A percentile compares a stretch with the other conserved stretches of the same genome.
phyloP scores from a whole-genome alignment of 2,113 vertebrate species.

The Plestiodon gilberti region DNA sequence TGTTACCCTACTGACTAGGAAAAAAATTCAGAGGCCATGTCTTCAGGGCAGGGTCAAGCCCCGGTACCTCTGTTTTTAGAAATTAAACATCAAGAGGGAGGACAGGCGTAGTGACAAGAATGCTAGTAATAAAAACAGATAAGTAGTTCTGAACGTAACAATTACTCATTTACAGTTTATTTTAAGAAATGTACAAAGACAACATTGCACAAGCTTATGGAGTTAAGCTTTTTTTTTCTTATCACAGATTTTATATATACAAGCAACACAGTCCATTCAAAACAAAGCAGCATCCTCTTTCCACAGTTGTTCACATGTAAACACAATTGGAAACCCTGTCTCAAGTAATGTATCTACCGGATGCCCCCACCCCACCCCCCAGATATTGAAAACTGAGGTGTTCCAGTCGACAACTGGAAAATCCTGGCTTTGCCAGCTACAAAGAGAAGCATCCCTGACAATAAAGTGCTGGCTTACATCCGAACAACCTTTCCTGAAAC shows the following conservation, averaged over 20 bases:
- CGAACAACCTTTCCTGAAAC: not conserved
- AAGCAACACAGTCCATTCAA: conserved; percentile 64
- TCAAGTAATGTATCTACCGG: not conserved
- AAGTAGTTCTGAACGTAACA: accelerated
- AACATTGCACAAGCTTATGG: conserved; percentile 41
- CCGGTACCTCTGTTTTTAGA: not conserved
- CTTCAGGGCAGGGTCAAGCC: not conserved
- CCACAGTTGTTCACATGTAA: conserved; percentile 64
- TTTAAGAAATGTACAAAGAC: conserved; percentile 74
- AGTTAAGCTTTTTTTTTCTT: conserved; percentile 37
- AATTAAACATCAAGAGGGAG: not conserved
- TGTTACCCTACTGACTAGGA: not conserved
- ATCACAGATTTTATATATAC: conserved; percentile 58
- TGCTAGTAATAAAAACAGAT: not conserved
- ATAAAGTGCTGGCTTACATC: not conserved
- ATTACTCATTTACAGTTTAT: conserved; percentile 66
- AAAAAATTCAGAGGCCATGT: not conserved
- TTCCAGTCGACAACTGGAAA: not conserved
- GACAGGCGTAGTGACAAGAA: accelerated
- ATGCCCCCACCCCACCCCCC: conserved; percentile 13
- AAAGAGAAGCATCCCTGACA: not conserved
- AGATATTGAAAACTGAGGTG: not conserved
- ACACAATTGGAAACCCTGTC: conserved; percentile 20
- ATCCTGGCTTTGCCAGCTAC: no score
- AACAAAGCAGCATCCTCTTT: not conserved